Conservation (phyloP, 2,888 invertebrate genomes). For the Hydroisotoma schaefferi region DNA sequence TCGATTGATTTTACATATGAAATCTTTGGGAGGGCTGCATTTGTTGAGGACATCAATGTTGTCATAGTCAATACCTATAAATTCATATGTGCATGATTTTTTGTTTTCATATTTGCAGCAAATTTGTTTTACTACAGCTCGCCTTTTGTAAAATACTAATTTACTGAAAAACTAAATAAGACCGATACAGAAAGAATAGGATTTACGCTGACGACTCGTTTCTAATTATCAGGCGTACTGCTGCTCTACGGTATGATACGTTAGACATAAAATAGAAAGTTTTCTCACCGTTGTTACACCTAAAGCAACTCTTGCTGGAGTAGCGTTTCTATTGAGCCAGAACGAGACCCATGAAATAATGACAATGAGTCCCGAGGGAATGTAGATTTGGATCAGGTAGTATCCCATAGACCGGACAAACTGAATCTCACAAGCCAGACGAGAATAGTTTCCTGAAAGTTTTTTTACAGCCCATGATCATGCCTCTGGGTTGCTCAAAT, state of each 20-base stretch:
- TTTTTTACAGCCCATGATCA: neutral
- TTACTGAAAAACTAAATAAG: too few species aligned
- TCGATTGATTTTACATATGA: constrained; percentile 97
- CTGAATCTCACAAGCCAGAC: constrained; percentile 93
- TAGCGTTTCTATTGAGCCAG: constrained; percentile 93
- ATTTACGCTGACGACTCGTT: too few species aligned
- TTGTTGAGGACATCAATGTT: constrained; percentile 93
- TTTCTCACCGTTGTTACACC: constrained; percentile 79
- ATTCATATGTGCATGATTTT: neutral
- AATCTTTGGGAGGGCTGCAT: constrained; percentile 94
- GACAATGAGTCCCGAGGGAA: constrained; percentile 71
- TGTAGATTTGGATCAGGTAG: constrained; percentile 97
- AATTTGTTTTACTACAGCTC: neutral
- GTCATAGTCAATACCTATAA: constrained; percentile 89
- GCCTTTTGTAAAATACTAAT: too few species aligned
- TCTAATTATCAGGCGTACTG: too few species aligned
- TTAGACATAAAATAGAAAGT: neutral
- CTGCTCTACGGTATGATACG: too few species aligned
- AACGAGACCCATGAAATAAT: constrained; percentile 60
- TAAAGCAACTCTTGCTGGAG: constrained; percentile 87
- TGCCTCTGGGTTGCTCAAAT: too few species aligned
- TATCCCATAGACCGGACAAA: constrained; percentile 98
- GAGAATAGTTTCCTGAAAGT: constrained; percentile 82
- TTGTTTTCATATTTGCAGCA: neutral
- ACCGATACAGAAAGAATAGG: too few species aligned